phyloP scores from a whole-genome alignment of 2,888 invertebrate species.

The Eucera pruinosa region DNA sequence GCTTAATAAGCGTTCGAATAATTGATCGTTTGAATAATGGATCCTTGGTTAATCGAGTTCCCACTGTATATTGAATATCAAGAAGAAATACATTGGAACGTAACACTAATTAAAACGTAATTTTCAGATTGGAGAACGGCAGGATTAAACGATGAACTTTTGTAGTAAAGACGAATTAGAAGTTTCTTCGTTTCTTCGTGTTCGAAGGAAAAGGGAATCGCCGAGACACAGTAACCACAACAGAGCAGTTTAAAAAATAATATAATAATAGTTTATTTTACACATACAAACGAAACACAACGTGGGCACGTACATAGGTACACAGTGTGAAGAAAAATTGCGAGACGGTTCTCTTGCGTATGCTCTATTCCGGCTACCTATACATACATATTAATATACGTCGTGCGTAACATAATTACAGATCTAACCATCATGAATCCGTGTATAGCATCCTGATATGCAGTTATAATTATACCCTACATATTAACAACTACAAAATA shows the following conservation, averaged over 20 bases:
- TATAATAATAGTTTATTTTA: slow-evolving; percentile 82
- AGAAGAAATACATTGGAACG: no score
- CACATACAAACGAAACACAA: slow-evolving; percentile 78
- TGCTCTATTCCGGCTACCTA: slow-evolving; percentile 40
- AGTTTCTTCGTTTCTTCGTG: slow-evolving; percentile 19
- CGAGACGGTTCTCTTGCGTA: slow-evolving; percentile 31
- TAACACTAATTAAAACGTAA: no score
- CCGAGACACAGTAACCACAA: neutral
- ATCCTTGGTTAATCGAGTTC: no score
- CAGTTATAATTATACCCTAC: slow-evolving; percentile 62
- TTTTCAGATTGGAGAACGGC: no score
- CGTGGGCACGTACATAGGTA: slow-evolving; percentile 63
- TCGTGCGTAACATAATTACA: slow-evolving; percentile 66
- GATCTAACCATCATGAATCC: slow-evolving; percentile 58
- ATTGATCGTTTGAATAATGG: no score
- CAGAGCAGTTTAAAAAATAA: slow-evolving; percentile 78
- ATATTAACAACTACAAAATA: slow-evolving; percentile 63
- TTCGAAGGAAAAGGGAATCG: neutral
- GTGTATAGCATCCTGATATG: slow-evolving; percentile 54
- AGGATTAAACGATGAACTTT: no score
- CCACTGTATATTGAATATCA: no score
- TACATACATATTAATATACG: slow-evolving; percentile 47
- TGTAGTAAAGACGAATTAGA: no score
- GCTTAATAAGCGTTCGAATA: no score
- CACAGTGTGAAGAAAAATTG: slow-evolving; percentile 35